Base-by-base conservation (phyloP, 2,797 vertebrate genomes). In the Champsocephalus gunnari region DNA sequence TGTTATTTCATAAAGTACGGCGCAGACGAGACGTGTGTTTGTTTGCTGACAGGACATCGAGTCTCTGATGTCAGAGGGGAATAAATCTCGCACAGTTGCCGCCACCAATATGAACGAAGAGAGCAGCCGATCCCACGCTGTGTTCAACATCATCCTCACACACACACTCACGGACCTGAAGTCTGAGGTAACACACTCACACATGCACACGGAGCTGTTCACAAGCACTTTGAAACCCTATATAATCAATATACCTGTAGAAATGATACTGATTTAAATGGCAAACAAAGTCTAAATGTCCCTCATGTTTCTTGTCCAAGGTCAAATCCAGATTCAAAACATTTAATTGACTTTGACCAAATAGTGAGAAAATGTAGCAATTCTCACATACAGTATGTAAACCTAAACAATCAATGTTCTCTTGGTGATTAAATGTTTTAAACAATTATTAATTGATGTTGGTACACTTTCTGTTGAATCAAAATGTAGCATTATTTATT, bases 71-170 rank as follows among this genome's bases (percentile, higher is more conserved):
- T 98, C 97, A 0, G 98, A 99, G 87, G 98, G 98, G 63, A 99
- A 99, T 88, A 99, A 99, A 70, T 99, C 97, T 51, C 96, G 98
- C 51, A 99, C 98, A 0, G 97, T 99, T 34, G 98, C 98, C 0
- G 97, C 98, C 9, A 99, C 98, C 51, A 99, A 99, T 88, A 99
- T 99, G 98, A 99, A 99, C 0, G 98, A 99, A 70, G 98, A 99
- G 92, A 99, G 98, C 87, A 99, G 98, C 83, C 93, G 98, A 24
- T 99, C 98, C 13, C 98, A 99, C 0, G 98, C 96, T 0, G 98
- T 99, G 76, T 99, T 99, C 94, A 99, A 97, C 90, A 96, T 99
- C 89, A 97, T 96, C 90, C 97, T 99, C 83, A 99, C 97, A 0
- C 98, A 99, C 87, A 98, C 96, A 0, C 94, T 99, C 45, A 94